A percentile compares a stretch with the other conserved stretches of the same genome.
Evolutionary conservation across 2,113 vertebrate species (phyloP).

Genomic region (Zeus faber): DNA sequence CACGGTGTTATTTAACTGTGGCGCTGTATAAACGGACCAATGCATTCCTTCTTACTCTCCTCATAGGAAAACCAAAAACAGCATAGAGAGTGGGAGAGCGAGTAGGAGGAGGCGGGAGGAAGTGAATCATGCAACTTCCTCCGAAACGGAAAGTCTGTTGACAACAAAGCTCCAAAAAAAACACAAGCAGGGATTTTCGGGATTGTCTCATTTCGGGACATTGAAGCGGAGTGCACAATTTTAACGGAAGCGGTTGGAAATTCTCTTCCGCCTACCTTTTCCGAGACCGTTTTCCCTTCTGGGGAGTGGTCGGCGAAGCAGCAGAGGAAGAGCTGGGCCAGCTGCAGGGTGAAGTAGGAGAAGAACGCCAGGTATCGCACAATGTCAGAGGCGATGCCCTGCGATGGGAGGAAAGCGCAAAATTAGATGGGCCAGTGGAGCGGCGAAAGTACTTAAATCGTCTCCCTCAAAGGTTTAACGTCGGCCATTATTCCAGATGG

Average conservation of each 20-base stretch:
- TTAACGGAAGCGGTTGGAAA: slow-evolving; percentile 33
- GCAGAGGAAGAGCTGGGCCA: slow-evolving; percentile 81
- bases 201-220: slow-evolving; percentile 31
- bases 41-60: slow-evolving; percentile 31
- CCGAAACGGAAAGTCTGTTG: slow-evolving; percentile 54
- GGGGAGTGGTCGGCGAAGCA: slow-evolving; percentile 84
- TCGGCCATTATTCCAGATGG: slow-evolving; percentile 8
- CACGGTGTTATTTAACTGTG: slow-evolving; percentile 21
- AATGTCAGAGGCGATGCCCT: slow-evolving; percentile 78
- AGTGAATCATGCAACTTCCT: slow-evolving; percentile 60
- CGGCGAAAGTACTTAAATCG: neutral
- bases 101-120: slow-evolving; percentile 25
- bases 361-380: slow-evolving; percentile 81
- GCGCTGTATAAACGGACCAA: slow-evolving; percentile 16
- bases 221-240: slow-evolving; percentile 10
- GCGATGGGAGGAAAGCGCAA: slow-evolving; percentile 28
- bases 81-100: slow-evolving; percentile 30
- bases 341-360: slow-evolving; percentile 78
- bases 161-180: slow-evolving; percentile 59
- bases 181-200: slow-evolving; percentile 46
- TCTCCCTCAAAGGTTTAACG: slow-evolving; percentile 5
- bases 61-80: slow-evolving; percentile 48
- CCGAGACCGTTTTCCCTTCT: slow-evolving; percentile 66
- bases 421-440: neutral
- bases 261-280: slow-evolving; percentile 70